phyloP scores from a whole-genome alignment of 2,888 invertebrate species.

The Hyposoter didymator region DNA sequence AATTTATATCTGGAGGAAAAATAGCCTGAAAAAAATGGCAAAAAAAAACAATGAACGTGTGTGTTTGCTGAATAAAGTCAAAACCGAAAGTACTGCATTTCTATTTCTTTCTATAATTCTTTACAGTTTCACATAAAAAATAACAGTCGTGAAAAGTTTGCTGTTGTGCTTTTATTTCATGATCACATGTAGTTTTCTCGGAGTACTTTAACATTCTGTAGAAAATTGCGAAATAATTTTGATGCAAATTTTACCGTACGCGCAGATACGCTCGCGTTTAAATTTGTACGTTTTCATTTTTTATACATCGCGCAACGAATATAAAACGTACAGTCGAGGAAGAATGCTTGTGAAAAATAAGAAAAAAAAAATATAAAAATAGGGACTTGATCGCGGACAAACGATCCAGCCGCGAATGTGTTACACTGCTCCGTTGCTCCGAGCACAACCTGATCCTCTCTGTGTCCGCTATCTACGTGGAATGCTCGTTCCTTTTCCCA shows the following conservation, averaged over 20 bases:
- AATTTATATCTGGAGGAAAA: background rate
- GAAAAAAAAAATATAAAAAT: constrained; percentile 28
- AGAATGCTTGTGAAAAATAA: constrained; percentile 3
- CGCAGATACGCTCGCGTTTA: background rate
- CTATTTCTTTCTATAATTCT: background rate
- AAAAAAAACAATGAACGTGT: constrained; percentile 10
- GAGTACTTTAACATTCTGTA: background rate
- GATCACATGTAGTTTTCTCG: constrained; percentile 1
- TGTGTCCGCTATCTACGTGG: constrained; percentile 66
- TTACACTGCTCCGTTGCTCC: constrained; percentile 64
- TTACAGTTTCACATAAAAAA: background rate
- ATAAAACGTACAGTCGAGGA: background rate
- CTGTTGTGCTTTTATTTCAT: constrained; percentile 10
- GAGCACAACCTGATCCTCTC: constrained; percentile 63
- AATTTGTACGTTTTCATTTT: background rate
- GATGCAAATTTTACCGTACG: constrained; percentile 49
- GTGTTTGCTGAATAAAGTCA: constrained; percentile 13
- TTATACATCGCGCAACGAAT: background rate
- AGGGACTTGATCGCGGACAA: constrained; percentile 40
- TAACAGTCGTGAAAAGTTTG: constrained; percentile 8
- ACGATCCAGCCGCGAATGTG: constrained; percentile 54
- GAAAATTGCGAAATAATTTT: constrained; percentile 31
- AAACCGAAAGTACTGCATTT: constrained; percentile 17
- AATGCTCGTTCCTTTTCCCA: constrained; percentile 67
- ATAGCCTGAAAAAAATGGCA: background rate